Base-by-base conservation (phyloP, 2,797 vertebrate genomes). In the Anolis apletophallus region DNA sequence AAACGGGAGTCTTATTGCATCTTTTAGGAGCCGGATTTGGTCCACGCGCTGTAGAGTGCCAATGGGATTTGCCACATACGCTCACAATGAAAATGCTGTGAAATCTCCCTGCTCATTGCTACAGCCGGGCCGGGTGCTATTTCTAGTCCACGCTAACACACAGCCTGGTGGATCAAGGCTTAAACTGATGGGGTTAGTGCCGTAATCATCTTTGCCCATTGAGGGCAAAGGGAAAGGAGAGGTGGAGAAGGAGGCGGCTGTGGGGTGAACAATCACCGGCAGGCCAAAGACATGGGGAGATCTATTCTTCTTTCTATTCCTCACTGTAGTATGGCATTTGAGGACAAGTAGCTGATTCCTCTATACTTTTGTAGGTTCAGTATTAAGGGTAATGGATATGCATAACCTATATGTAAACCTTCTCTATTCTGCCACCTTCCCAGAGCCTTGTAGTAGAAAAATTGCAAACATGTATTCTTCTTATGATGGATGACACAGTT, bases 201-300 rank as follows among this genome's bases (percentile, higher is more conserved):
- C 77, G 52, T 87, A 87, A 87, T 83, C 55, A 87, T 83, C 80
- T 83, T 87, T 72, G 54, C 54, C 74, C 54, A 72, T 17, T 64
- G 55, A 83, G 81, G 74, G 81, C 74, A 64, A 87, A 83, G 68
- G 46, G 21, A 59, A 73, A 87, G 75, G 54, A 76, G 80, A 81
- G 73, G 59, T 55, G n/a, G 73, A n/a, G 34, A 61, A 79, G 76
- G 71, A 52, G 34, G 29, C 19, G 17, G 23, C 36, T 13, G 36
- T 61, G 54, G 34, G 61, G 36, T 26, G 21, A n/a, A 57, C 32
- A 77, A 67, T 5, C 46, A 68, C 61, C 29, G 75, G 50, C 46
- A 64, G 14, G 32, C 52, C 12, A 54, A 84, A 76, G 26, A 29
- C 50, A 34, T 19, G 14, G 10, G 19, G n/a, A 17, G n/a, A 34